Conservation (phyloP, 2,113 vertebrate genomes). For the Xenopus tropicalis region DNA sequence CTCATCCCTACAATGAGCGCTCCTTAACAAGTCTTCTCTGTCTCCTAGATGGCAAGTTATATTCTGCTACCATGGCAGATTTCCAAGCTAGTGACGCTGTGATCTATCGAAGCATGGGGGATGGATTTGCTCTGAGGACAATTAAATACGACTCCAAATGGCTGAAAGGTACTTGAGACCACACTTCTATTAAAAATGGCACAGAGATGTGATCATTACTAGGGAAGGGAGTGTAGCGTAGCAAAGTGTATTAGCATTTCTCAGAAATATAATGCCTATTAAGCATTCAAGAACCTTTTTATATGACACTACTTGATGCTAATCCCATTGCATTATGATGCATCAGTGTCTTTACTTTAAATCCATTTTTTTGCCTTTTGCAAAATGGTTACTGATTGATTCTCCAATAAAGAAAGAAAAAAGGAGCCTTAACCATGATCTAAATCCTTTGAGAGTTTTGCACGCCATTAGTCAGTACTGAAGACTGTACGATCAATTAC, state of each 20-base stretch:
- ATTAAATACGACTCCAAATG: slow-evolving; percentile 99
- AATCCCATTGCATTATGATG: slow-evolving; percentile 23
- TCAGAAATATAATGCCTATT: slow-evolving; percentile 41
- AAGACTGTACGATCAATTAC: slow-evolving; percentile 45
- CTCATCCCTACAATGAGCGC: background rate
- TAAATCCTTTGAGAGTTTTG: slow-evolving; percentile 51
- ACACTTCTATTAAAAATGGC: slow-evolving; percentile 28
- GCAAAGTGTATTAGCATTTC: slow-evolving; percentile 36
- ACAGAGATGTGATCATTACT: slow-evolving; percentile 21
- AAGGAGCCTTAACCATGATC: slow-evolving; percentile 48
- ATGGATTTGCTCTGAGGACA: slow-evolving; percentile 92
- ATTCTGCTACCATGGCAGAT: slow-evolving; percentile 96
- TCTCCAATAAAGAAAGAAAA: slow-evolving; percentile 48
- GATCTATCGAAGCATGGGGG: slow-evolving; percentile 98
- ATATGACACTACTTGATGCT: background rate
- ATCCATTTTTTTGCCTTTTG: slow-evolving; percentile 42
- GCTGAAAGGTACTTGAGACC: slow-evolving; percentile 87
- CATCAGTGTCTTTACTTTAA: slow-evolving; percentile 42
- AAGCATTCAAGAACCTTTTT: slow-evolving; percentile 23
- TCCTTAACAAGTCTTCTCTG: slow-evolving; percentile 45
- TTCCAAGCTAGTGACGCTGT: slow-evolving; percentile 98
- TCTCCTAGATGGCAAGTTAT: slow-evolving; percentile 89
- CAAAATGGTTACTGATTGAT: slow-evolving; percentile 53
- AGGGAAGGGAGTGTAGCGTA: slow-evolving; percentile 24
- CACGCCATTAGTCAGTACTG: slow-evolving; percentile 53